These are phyloP conservation scores for Melinaea marsaeus DNA, from an alignment of 2,888 invertebrate genomes.

Conservation along the genomic window DNA sequence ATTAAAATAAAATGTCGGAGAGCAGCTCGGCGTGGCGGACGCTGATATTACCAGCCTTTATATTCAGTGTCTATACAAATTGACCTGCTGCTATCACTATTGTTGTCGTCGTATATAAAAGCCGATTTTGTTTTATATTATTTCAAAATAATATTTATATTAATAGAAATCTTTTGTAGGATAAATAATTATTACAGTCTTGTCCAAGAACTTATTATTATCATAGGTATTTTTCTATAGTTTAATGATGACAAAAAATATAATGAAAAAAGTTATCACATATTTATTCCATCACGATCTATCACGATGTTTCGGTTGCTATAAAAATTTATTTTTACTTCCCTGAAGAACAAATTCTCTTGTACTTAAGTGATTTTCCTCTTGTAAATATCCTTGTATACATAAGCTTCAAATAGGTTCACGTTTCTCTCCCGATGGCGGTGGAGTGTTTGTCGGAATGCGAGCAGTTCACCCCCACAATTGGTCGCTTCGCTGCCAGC, in stretches of 20 bases:
- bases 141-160: no score
- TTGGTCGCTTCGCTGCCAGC: constrained; percentile 64
- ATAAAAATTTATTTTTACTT: not conserved
- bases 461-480: constrained; percentile 67
- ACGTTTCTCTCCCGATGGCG: constrained; percentile 49
- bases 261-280: no score
- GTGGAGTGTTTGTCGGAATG: constrained; percentile 55
- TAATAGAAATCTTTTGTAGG: no score
- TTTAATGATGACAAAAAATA: no score
- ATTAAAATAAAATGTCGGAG: constrained; percentile 57
- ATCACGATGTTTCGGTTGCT: no score
- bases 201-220: no score
- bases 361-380: constrained; percentile 23
- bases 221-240: no score
- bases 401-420: constrained; percentile 54
- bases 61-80: constrained; percentile 35
- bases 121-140: constrained; percentile 10
- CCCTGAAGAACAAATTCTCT: constrained; percentile 5
- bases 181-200: no score
- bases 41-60: constrained; percentile 39
- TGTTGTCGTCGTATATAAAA: constrained; percentile 19
- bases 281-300: no score
- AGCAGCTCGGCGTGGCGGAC: constrained; percentile 34
- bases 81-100: constrained; percentile 31
- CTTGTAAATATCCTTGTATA: constrained; percentile 30